phyloP scores from a whole-genome alignment of 1,140 invertebrate genomes.

The Magallana gigas region DNA sequence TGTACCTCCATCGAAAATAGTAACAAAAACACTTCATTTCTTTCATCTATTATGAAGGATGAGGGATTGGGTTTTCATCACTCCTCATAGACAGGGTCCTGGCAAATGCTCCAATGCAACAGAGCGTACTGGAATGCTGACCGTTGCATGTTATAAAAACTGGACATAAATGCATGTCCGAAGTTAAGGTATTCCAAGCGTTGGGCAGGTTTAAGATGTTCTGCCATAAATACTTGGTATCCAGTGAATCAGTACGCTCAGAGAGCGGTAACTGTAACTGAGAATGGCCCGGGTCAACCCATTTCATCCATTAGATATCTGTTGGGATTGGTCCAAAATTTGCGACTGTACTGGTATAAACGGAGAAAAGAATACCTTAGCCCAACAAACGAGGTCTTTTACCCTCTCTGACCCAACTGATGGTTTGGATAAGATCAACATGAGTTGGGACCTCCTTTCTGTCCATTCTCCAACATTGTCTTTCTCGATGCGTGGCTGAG shows the following conservation, averaged over 20 bases:
- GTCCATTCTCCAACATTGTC: neutral
- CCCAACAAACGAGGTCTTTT: neutral
- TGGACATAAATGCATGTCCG: neutral
- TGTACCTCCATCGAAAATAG: neutral
- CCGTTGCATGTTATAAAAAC: neutral
- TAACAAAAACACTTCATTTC: neutral
- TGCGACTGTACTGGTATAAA: neutral
- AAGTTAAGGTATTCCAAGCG: neutral
- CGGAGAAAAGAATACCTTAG: neutral
- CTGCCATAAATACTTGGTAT: neutral
- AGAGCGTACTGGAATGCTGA: neutral
- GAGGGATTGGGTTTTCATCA: neutral
- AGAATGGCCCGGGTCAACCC: neutral
- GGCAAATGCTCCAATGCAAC: neutral
- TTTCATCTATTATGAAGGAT: neutral
- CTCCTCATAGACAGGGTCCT: neutral
- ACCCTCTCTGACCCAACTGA: neutral
- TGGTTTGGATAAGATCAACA: neutral
- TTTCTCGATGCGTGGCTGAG: slow-evolving; percentile 33
- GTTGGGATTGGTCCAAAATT: neutral
- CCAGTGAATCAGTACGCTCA: slow-evolving; percentile 9
- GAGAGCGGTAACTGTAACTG: neutral
- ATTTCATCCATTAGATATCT: neutral
- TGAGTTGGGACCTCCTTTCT: neutral
- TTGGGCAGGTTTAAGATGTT: neutral